phyloP scores from a whole-genome alignment of 2,797 vertebrate genomes.

The Setipinna tenuifilis region DNA sequence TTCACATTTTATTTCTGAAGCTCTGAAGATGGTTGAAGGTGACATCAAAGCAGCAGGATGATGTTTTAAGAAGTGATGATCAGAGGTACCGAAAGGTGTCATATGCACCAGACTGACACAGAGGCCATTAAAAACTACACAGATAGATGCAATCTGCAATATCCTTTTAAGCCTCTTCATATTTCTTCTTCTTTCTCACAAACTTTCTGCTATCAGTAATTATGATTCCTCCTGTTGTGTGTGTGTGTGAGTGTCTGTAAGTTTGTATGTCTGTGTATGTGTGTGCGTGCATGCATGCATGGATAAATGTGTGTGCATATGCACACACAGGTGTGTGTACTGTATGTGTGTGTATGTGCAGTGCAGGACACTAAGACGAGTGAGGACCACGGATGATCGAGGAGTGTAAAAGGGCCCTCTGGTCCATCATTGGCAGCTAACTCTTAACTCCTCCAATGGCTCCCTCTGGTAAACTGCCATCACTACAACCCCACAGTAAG shows the following conservation, averaged over 20 bases:
- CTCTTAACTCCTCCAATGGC: background rate
- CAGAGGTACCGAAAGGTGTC: background rate
- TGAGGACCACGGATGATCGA: background rate
- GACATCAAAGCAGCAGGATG: background rate
- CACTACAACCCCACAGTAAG: background rate
- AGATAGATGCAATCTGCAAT: background rate
- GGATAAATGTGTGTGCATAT: too few species aligned
- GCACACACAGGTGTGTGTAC: too few species aligned
- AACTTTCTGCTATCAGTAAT: background rate
- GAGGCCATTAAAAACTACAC: background rate
- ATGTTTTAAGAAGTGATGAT: background rate
- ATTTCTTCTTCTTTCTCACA: background rate
- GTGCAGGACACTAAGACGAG: background rate
- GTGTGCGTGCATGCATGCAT: background rate
- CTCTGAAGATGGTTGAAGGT: background rate
- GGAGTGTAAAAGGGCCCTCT: background rate
- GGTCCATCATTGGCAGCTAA: background rate
- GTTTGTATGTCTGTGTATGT: background rate
- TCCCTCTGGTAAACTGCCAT: conserved; percentile 1
- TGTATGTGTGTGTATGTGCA: too few species aligned
- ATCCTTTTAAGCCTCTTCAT: background rate
- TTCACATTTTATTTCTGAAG: background rate
- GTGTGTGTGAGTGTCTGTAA: background rate
- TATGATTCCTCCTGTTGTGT: background rate
- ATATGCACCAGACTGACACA: background rate